Conservation (phyloP, 1,140 invertebrate species). For the Pseudoatta argentina region DNA sequence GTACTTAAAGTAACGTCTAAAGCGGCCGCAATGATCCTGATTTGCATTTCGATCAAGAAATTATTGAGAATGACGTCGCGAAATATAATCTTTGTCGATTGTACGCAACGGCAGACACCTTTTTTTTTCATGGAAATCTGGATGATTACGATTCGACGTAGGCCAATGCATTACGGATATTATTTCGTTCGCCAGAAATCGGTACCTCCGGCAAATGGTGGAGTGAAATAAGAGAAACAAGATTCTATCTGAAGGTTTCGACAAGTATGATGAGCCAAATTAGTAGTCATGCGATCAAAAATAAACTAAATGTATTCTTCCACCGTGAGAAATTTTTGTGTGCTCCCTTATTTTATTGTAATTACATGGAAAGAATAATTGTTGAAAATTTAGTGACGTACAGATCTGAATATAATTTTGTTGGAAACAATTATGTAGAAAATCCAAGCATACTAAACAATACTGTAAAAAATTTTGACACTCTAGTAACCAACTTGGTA, state of each 20-base stretch:
- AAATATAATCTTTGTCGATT: background rate
- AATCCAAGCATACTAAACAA: too few species aligned
- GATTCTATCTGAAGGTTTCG: constrained; percentile 73
- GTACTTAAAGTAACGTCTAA: background rate
- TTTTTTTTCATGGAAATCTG: constrained; percentile 8
- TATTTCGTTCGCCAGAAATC: constrained; percentile 77
- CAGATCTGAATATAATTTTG: too few species aligned
- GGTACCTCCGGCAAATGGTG: constrained; percentile 70
- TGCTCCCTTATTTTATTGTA: too few species aligned
- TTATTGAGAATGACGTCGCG: background rate
- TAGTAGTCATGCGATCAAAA: background rate
- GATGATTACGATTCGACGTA: constrained; percentile 57
- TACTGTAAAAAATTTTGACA: too few species aligned
- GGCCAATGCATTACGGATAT: constrained; percentile 71
- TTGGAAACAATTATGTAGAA: too few species aligned
- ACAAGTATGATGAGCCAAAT: constrained; percentile 44
- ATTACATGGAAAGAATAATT: too few species aligned
- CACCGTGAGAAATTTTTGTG: background rate
- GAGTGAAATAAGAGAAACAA: constrained; percentile 59
- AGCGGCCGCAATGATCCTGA: background rate
- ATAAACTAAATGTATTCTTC: background rate
- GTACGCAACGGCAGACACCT: background rate
- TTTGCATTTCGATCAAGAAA: constrained; percentile 30
- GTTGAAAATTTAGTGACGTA: too few species aligned
- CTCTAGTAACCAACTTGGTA: too few species aligned